Evolutionary conservation across 2,888 invertebrate species (phyloP).

Genomic region (Iselma pallidipennis): DNA sequence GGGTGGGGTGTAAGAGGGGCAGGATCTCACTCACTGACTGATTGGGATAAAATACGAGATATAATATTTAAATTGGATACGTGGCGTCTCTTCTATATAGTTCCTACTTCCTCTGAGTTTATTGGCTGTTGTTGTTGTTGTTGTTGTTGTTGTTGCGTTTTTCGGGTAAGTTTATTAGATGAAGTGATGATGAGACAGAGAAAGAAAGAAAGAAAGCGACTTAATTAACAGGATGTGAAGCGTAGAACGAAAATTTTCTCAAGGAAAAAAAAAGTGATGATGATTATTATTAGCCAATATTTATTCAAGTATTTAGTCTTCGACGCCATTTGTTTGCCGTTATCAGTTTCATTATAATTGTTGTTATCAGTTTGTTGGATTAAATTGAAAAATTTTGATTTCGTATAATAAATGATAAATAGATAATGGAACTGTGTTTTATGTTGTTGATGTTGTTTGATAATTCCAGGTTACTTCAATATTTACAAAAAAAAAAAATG

Average conservation of each 20-base stretch:
- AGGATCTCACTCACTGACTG: slow-evolving; percentile 53
- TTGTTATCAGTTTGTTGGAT: slow-evolving; percentile 9
- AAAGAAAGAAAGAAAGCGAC: no score
- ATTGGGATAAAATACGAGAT: slow-evolving; percentile 57
- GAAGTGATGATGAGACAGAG: neutral
- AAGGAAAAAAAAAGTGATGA: neutral
- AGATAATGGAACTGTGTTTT: no score
- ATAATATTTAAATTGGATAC: slow-evolving; percentile 57
- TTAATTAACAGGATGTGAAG: neutral
- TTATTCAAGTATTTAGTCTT: slow-evolving; percentile 4
- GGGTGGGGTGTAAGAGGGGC: slow-evolving; percentile 19
- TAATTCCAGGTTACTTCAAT: slow-evolving; percentile 34
- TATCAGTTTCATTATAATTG: slow-evolving; percentile 22
- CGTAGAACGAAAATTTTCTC: neutral
- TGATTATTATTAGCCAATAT: slow-evolving; percentile 11
- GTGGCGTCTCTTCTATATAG: slow-evolving; percentile 29
- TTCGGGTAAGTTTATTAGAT: neutral
- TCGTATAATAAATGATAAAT: neutral
- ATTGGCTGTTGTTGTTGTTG: no score
- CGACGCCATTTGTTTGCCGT: slow-evolving; percentile 19
- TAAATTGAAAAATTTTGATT: neutral
- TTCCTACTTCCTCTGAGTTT: no score
- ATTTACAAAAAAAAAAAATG: no score
- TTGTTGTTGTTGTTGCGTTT: no score
- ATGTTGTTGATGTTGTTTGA: slow-evolving; percentile 15